Base-by-base conservation (phyloP, 2,888 invertebrate species). In the Lasioglossum pauxillum region DNA sequence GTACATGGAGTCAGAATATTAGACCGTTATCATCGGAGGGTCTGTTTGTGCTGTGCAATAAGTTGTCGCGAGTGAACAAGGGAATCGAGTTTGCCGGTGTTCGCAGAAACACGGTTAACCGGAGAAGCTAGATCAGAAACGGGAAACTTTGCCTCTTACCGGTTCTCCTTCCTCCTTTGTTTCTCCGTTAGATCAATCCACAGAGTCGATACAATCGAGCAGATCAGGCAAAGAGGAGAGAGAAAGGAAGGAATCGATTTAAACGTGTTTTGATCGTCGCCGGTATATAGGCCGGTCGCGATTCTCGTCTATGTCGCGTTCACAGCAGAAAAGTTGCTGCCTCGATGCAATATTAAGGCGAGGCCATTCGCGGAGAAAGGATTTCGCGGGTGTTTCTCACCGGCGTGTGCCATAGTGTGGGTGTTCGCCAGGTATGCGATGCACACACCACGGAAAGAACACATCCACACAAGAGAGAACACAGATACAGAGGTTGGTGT, bases 361-460 rank as follows among this genome's bases (percentile, higher is more conserved):
- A 90, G 90, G 91, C 87, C 87, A 78, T 75, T 87, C 83, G 82
- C 79, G 74, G 90, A 90, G 91, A 91, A 91, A 91, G 91, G 90
- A 90, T 88, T 88, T 86, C 57, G 85, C 77, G 67, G 69, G 78
- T 67, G 81, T 88, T 90, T 90, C 88, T 82, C 90, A 88, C 89
- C 27, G 60, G 60, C 14, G 90, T 86, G 90, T 81, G 73, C 64
- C 64, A 12, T 8, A 31, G 73, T 87, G 83, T 75, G 81, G 81
- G 84, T 74, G 82, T 69, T 46, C 67, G 60, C 53, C 57, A 80
- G 83, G 67, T 85, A 80, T 80, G 64, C 81, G 31, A 64, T 64
- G 57, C 31, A 38, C 80, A 75, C 78, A 75, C 72, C 14, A 7
- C 27, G 14, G 5, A 31, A 27, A 31, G 60, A 60, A 60, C 60